These are phyloP conservation scores for Tipula helvola DNA, from an alignment of 2,888 invertebrate species.

Conservation along the genomic window DNA sequence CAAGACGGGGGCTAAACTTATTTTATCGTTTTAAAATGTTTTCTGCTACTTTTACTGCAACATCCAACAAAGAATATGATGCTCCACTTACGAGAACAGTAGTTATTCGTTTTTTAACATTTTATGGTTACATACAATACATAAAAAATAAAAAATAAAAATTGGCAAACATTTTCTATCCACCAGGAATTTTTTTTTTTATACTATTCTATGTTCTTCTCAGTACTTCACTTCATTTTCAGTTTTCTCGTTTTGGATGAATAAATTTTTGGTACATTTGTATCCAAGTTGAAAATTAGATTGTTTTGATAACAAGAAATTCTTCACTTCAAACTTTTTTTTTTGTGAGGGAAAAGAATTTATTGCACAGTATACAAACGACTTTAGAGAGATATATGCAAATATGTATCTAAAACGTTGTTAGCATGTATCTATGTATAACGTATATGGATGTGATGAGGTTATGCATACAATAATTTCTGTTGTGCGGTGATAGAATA, in stretches of 20 bases:
- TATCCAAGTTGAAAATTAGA: neutral
- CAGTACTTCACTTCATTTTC: neutral
- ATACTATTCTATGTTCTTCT: neutral
- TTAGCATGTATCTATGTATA: no score
- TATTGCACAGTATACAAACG: no score
- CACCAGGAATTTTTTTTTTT: neutral
- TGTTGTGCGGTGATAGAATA: no score
- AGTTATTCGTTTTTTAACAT: neutral
- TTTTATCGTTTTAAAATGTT: neutral
- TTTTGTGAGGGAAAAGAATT: neutral
- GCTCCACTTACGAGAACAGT: neutral
- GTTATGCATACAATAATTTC: no score
- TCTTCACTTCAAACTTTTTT: neutral
- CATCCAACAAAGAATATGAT: neutral
- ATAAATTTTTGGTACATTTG: neutral
- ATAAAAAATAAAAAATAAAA: neutral
- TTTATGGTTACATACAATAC: neutral
- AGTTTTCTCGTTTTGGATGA: neutral
- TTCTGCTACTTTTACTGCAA: neutral
- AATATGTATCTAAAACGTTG: no score
- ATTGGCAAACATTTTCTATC: neutral
- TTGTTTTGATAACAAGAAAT: neutral
- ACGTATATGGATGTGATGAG: no score
- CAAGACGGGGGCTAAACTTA: neutral
- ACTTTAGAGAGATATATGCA: no score